phyloP scores from a whole-genome alignment of 2,888 invertebrate species.

The Lepidochitona cinerea region DNA sequence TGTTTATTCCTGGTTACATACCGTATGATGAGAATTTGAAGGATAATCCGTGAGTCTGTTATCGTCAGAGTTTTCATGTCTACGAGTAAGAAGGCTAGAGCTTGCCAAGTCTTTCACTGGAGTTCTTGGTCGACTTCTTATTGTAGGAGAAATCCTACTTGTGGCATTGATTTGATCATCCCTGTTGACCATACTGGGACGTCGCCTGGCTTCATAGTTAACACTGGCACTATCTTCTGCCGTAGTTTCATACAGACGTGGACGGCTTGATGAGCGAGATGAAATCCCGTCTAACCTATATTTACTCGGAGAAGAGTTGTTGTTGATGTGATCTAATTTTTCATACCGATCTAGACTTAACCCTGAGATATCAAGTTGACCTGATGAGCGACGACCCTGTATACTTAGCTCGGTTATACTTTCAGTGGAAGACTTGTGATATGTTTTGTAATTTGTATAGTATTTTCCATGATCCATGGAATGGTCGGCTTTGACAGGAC shows the following conservation, averaged over 20 bases:
- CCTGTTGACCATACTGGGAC: not conserved
- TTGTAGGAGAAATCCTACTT: too few relatives aligned
- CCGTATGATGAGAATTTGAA: too few relatives aligned
- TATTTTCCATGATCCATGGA: not conserved
- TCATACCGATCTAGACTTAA: not conserved
- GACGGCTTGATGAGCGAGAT: not conserved
- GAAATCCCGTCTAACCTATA: not conserved
- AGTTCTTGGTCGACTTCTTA: too few relatives aligned
- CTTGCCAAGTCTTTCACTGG: too few relatives aligned
- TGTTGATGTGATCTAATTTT: not conserved
- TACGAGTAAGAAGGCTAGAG: too few relatives aligned
- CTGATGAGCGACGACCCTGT: not conserved
- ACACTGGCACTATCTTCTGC: not conserved
- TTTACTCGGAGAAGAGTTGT: not conserved
- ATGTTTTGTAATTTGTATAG: not conserved
- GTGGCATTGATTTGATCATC: too few relatives aligned
- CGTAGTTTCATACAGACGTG: not conserved
- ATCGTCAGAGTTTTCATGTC: too few relatives aligned
- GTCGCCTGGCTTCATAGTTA: not conserved
- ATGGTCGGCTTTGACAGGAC: conserved; percentile 50
- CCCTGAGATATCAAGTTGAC: not conserved
- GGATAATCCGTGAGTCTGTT: too few relatives aligned
- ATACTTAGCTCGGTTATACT: not conserved
- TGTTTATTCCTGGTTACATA: too few relatives aligned
- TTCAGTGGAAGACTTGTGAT: not conserved